These are phyloP conservation scores for Xyliphius kryptos DNA, from an alignment of 2,113 vertebrate species.

Conservation along the genomic window DNA sequence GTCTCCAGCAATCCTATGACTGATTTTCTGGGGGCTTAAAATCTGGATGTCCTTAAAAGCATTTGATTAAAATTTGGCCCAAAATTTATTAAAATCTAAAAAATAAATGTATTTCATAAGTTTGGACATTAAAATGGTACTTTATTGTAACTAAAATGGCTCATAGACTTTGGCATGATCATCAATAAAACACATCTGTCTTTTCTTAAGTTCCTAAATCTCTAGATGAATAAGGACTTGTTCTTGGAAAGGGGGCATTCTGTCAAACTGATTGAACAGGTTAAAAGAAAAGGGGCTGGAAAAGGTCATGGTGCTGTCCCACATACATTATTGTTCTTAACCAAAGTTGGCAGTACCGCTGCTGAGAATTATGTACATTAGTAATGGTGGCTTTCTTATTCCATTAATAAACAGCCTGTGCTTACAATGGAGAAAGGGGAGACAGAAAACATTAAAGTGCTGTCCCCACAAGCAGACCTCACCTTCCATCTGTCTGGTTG, in stretches of 20 bases:
- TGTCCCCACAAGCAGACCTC: no score
- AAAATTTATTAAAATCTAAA: no score
- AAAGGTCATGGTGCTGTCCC: slow-evolving; percentile 50
- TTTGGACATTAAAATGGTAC: neutral
- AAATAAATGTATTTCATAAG: neutral
- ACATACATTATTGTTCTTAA: slow-evolving; percentile 47
- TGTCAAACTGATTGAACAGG: neutral
- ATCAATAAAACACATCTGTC: no score
- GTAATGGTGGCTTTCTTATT: slow-evolving; percentile 54
- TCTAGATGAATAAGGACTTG: neutral
- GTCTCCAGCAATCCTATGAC: no score
- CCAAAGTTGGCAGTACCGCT: slow-evolving; percentile 61
- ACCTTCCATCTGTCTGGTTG: no score
- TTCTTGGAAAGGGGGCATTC: neutral
- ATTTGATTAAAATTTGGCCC: no score
- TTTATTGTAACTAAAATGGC: neutral
- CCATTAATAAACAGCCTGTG: slow-evolving; percentile 57
- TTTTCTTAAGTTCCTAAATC: neutral
- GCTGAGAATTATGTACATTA: slow-evolving; percentile 54
- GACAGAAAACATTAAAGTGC: no score
- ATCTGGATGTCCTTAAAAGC: no score
- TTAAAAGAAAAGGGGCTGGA: neutral
- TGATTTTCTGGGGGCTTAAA: no score
- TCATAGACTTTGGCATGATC: no score
- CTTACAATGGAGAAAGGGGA: slow-evolving; percentile 29